Evolutionary conservation across 2,113 vertebrate genomes (phyloP).

Genomic region (Pelvicachromis taeniatus): DNA sequence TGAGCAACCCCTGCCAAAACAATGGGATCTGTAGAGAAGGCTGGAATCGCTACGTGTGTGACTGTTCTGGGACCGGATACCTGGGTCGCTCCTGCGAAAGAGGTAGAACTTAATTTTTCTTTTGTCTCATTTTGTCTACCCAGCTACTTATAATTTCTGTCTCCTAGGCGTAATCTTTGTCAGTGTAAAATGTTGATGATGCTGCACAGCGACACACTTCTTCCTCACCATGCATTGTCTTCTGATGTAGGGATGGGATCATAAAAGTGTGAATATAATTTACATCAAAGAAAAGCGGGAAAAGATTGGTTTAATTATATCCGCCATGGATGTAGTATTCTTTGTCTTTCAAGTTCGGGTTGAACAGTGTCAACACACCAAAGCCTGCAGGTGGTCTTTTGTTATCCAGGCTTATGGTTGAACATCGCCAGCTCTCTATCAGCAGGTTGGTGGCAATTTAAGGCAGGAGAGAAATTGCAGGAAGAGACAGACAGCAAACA

Average conservation of each 20-base stretch:
- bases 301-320: not conserved
- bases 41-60: constrained; percentile 97
- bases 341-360: constrained; percentile 7
- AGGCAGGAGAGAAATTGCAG: not conserved
- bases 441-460: not conserved
- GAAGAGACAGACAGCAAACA: not conserved
- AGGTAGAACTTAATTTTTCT: constrained; percentile 75
- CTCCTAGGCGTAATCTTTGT: not conserved
- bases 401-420: constrained; percentile 1
- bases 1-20: constrained; percentile 97
- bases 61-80: constrained; percentile 94
- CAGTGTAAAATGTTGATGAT: not conserved
- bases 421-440: not conserved
- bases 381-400: not conserved
- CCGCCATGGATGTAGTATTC: not conserved
- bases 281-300: not conserved
- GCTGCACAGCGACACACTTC: not conserved
- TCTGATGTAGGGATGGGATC: not conserved
- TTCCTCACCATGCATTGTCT: not conserved
- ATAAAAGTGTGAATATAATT: not conserved
- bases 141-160: not conserved
- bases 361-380: not conserved
- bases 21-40: constrained; percentile 93
- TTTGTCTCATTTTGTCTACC: not conserved
- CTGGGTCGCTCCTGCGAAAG: constrained; percentile 93